Evolutionary conservation across 1,140 invertebrate species (phyloP), one percentile per base, ranked within the genome.

Genomic region (Eriocheir sinensis): DNA sequence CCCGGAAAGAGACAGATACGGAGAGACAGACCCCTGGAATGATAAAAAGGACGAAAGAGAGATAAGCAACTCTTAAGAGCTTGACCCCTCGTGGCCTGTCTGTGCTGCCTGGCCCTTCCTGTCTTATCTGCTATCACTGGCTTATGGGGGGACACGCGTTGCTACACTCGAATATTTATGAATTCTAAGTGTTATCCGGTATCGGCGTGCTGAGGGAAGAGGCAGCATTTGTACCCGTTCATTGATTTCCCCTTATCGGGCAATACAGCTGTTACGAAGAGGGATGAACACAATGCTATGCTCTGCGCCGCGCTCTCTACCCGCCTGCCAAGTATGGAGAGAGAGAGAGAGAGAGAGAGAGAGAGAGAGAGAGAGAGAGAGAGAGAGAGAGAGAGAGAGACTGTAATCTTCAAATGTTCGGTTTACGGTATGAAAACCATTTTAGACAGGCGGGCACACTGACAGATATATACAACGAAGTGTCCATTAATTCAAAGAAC

Each of bases 321-420:
- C 2, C 2, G n/a, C n/a, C 27, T 72, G 21, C 60, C 21, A 21
- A 72, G 27, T 72, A 72, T 72, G 60, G 53, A 15, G 53, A 60
- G 53, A 8, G 53, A 60, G 53, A 60, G 53, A 48, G 53, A 60
- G 53, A 60, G 53, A 60, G 53, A 60, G 53, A 60, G 53, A 60
- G 53, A 60, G 53, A 60, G 53, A 60, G 53, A 72, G 60, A 72
- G 60, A 72, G 60, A 72, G 60, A 72, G 60, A 72, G 60, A 53
- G 60, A 72, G 60, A 72, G 60, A 72, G 60, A n/a, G n/a, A n/a
- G n/a, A n/a, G n/a, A n/a, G n/a, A n/a, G n/a, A n/a, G n/a, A n/a
- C n/a, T n/a, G n/a, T n/a, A n/a, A n/a, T n/a, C n/a, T n/a, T n/a
- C n/a, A n/a, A n/a, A n/a, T n/a, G n/a, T n/a, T n/a, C n/a, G n/a